These are phyloP conservation scores for Cynodonichthys magdalenae DNA, from an alignment of 2,797 vertebrate genomes.

Conservation along the genomic window DNA sequence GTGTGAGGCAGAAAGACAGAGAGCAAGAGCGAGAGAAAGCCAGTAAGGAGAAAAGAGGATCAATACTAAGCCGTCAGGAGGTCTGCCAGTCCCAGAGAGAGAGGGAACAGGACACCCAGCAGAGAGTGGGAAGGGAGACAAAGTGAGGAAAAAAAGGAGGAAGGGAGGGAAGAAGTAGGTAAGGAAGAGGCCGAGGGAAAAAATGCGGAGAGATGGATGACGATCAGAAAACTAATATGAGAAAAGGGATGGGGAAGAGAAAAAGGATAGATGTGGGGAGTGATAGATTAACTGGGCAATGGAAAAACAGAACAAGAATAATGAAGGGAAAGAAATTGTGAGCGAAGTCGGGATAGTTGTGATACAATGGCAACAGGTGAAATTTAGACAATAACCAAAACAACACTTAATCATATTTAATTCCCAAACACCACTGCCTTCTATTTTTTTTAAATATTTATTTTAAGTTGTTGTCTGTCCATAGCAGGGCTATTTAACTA, in stretches of 20 bases:
- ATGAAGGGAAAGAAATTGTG: slow-evolving; percentile 32
- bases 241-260: slow-evolving; percentile 23
- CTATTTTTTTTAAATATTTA: neutral
- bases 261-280: slow-evolving; percentile 30
- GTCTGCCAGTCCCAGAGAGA: slow-evolving; percentile 75
- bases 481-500: too few relatives aligned
- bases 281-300: slow-evolving; percentile 35
- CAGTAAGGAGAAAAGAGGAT: slow-evolving; percentile 66
- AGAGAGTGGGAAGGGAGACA: slow-evolving; percentile 50
- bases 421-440: neutral
- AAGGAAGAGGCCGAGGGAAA: slow-evolving; percentile 8
- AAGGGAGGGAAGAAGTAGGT: slow-evolving; percentile 16
- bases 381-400: neutral
- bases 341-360: slow-evolving; percentile 5
- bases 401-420: neutral
- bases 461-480: too few relatives aligned
- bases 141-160: slow-evolving; percentile 22
- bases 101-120: slow-evolving; percentile 75
- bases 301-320: slow-evolving; percentile 13
- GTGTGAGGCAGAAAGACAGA: slow-evolving; percentile 17
- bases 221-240: slow-evolving; percentile 24
- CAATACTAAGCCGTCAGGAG: slow-evolving; percentile 78
- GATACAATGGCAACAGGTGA: neutral
- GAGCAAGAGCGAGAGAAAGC: slow-evolving; percentile 28
- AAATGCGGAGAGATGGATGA: slow-evolving; percentile 21